phyloP scores from a whole-genome alignment of 2,797 vertebrate genomes.

The Sparidentex hasta region DNA sequence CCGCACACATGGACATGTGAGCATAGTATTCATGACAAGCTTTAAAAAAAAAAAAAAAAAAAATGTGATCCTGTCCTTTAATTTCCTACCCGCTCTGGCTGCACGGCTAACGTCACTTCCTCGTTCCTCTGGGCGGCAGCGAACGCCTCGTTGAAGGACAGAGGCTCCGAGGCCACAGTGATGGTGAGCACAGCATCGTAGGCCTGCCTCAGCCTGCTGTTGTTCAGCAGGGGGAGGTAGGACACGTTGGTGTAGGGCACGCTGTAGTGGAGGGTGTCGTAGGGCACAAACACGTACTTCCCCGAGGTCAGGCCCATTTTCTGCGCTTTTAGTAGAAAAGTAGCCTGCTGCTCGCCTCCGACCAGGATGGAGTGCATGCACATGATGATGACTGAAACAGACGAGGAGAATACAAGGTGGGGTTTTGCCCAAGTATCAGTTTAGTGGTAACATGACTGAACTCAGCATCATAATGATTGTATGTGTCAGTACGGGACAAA shows the following conservation, averaged over 20 bases:
- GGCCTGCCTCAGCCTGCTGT: slow-evolving; percentile 87
- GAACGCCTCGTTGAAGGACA: slow-evolving; percentile 91
- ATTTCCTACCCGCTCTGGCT: slow-evolving; percentile 85
- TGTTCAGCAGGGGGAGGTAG: slow-evolving; percentile 85
- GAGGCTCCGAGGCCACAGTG: slow-evolving; percentile 89
- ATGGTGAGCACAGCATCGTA: slow-evolving; percentile 94
- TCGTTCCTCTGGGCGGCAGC: slow-evolving; percentile 80
- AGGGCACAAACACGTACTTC: slow-evolving; percentile 92
- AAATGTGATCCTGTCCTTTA: neutral
- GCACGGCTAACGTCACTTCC: slow-evolving; percentile 82
- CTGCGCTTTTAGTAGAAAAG: slow-evolving; percentile 89
- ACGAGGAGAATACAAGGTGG: neutral
- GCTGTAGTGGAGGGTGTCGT: slow-evolving; percentile 93
- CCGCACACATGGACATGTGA: neutral
- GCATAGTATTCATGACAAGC: neutral
- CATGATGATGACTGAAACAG: slow-evolving; percentile 91
- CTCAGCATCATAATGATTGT: neutral
- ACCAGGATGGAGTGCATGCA: slow-evolving; percentile 94
- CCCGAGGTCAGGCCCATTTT: slow-evolving; percentile 92
- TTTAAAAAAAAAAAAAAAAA: no score
- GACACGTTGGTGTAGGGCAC: slow-evolving; percentile 89
- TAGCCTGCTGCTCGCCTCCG: slow-evolving; percentile 89
- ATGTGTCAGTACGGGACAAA: neutral
- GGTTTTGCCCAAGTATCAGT: neutral
- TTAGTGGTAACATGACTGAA: neutral